Conservation (phyloP, 1,140 invertebrate species). For the silkworm (Bombyx mori) region ASM3026992v2 NC_085128.1:9704501-9705000, state of each 20-base stretch:
- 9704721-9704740: neutral
- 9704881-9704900: neutral
- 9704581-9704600: neutral
- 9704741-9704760: too few species aligned
- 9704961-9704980: constrained; percentile 87
- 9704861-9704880: neutral
- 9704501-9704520: constrained; percentile 87
- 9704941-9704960: constrained; percentile 93
- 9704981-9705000: constrained; percentile 92
- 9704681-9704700: too few species aligned
- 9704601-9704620: too few species aligned
- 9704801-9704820: neutral
- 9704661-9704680: too few species aligned
- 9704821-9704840: too few species aligned
- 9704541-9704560: neutral
- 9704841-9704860: neutral
- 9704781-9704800: neutral
- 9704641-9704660: too few species aligned
- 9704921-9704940: constrained; percentile 84
- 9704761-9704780: too few species aligned
- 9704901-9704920: neutral
- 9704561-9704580: neutral
- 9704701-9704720: too few species aligned
- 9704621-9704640: too few species aligned
- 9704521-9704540: constrained; percentile 84